Conservation (phyloP, 2,113 vertebrate genomes). For the Brachirus orientalis region DNA sequence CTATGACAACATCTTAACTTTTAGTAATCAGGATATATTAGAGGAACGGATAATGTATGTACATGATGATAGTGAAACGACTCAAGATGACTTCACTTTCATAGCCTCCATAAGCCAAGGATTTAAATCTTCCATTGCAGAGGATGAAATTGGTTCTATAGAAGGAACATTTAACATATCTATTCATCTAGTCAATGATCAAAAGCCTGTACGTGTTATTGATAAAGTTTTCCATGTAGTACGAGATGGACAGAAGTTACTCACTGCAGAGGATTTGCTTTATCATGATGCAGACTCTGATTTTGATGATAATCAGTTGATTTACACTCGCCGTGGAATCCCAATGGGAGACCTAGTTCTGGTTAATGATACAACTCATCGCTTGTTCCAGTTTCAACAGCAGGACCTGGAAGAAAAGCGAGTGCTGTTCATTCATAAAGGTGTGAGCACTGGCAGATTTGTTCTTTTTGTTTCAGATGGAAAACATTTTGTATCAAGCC, state of each 20-base stretch:
- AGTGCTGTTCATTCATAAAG: conserved; percentile 87
- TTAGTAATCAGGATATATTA: conserved; percentile 85
- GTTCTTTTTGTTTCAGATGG: conserved; percentile 92
- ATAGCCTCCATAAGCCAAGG: conserved; percentile 75
- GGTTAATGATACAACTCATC: conserved; percentile 82
- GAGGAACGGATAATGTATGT: conserved; percentile 86
- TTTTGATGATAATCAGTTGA: conserved; percentile 86
- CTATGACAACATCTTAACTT: conserved; percentile 80
- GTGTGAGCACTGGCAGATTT: conserved; percentile 84
- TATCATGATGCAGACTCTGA: conserved; percentile 89
- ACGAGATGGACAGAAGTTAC: conserved; percentile 83
- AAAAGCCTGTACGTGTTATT: conserved; percentile 86
- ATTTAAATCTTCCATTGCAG: conserved; percentile 54
- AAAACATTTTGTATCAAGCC: conserved; percentile 85
- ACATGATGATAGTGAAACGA: conserved; percentile 90
- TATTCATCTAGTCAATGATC: conserved; percentile 88
- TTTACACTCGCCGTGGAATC: conserved; percentile 88
- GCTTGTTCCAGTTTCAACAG: conserved; percentile 89
- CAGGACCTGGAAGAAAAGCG: conserved; percentile 83
- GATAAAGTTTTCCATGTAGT: conserved; percentile 88
- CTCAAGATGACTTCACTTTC: conserved; percentile 83
- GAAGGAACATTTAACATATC: conserved; percentile 85
- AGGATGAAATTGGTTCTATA: conserved; percentile 70
- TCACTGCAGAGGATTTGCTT: conserved; percentile 86
- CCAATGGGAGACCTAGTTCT: conserved; percentile 89